These are phyloP conservation scores for Pangasius sanitwongsei DNA, from an alignment of 2,797 vertebrate species.

Conservation along the genomic window DNA sequence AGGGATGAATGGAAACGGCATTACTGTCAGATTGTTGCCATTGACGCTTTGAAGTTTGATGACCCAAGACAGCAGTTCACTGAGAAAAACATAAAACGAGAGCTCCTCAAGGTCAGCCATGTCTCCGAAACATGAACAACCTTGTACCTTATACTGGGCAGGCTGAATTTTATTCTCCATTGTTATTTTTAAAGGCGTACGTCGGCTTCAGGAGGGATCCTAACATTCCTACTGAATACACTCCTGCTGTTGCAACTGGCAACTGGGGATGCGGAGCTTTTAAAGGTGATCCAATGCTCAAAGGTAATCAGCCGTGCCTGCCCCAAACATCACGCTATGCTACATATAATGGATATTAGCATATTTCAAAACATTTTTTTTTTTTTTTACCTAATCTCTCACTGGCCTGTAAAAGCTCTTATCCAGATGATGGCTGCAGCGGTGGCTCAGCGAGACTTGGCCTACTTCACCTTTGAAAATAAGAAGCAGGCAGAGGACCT, in stretches of 20 bases:
- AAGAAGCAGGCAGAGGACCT: constrained; percentile 19
- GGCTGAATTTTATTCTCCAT: background rate
- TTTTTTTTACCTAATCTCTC: background rate
- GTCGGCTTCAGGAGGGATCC: constrained; percentile 64
- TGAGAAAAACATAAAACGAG: constrained; percentile 54
- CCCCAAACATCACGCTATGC: background rate
- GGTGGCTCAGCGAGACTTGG: constrained; percentile 58
- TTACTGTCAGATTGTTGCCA: constrained; percentile 70
- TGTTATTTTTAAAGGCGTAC: constrained; percentile 66
- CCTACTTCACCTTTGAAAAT: constrained; percentile 72
- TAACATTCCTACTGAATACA: background rate
- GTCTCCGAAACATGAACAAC: background rate
- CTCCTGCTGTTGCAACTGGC: constrained; percentile 73
- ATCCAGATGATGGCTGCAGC: constrained; percentile 80
- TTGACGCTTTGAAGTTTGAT: constrained; percentile 69
- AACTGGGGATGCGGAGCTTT: constrained; percentile 80
- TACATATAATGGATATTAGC: background rate
- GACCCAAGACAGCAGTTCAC: constrained; percentile 63
- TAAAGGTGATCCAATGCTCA: constrained; percentile 73
- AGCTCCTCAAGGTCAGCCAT: constrained; percentile 73
- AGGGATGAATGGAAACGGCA: constrained; percentile 70
- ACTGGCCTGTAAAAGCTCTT: constrained; percentile 61
- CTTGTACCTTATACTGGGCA: background rate
- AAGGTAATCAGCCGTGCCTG: constrained; percentile 65
- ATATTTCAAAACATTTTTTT: background rate